Evolutionary conservation across 2,888 invertebrate species (phyloP).

Genomic region (Saturnia pavonia): DNA sequence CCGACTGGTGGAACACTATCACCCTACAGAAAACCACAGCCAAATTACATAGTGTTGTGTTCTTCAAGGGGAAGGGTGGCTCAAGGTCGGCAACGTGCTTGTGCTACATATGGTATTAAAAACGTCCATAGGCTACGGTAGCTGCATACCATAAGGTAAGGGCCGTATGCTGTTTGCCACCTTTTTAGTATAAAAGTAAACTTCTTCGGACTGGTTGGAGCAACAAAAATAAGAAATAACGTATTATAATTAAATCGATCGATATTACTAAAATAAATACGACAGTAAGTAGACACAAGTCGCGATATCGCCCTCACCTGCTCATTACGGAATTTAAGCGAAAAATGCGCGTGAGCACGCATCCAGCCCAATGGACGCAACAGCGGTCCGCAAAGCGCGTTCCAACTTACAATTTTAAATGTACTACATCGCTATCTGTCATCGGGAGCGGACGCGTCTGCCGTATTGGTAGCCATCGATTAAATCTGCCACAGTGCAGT

Average conservation of each 20-base stretch:
- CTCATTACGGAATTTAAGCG: constrained; percentile 65
- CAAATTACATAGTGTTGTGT: too few species aligned
- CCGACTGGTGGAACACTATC: too few species aligned
- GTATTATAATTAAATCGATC: constrained; percentile 56
- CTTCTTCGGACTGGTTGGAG: neutral
- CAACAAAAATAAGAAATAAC: constrained; percentile 32
- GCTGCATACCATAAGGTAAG: too few species aligned
- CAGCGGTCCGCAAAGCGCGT: too few species aligned
- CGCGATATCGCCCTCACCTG: constrained; percentile 65
- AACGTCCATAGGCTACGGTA: too few species aligned
- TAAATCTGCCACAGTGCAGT: constrained; percentile 66
- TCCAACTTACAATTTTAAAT: constrained; percentile 64
- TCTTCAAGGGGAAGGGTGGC: too few species aligned
- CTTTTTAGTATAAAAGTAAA: too few species aligned
- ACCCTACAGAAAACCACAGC: too few species aligned
- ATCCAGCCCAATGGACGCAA: neutral
- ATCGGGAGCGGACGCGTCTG: constrained; percentile 63
- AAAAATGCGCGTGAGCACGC: constrained; percentile 56
- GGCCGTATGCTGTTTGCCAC: too few species aligned
- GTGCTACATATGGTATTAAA: too few species aligned
- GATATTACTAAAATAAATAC: constrained; percentile 41
- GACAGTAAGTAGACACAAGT: constrained; percentile 68
- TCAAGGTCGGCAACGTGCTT: too few species aligned
- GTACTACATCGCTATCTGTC: constrained; percentile 75
- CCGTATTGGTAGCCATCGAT: constrained; percentile 57